Conservation (phyloP, 2,113 vertebrate species). For the Oreochromis aureus region DNA sequence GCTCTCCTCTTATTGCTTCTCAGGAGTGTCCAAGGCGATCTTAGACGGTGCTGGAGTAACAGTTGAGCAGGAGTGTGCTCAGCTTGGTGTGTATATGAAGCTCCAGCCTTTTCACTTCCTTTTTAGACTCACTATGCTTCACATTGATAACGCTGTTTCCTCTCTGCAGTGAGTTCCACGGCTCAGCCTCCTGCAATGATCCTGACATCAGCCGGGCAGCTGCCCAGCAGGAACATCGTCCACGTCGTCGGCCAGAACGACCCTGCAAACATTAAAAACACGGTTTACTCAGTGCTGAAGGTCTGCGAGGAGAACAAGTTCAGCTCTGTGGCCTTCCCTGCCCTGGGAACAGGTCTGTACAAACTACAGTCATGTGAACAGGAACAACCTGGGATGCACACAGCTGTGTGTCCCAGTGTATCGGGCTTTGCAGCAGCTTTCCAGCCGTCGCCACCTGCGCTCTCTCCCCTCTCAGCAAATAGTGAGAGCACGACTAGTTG, state of each 20-base stretch:
- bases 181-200: constrained; percentile 56
- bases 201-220: constrained; percentile 72
- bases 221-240: constrained; percentile 77
- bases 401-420: neutral
- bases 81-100: neutral
- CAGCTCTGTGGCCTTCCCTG: constrained; percentile 80
- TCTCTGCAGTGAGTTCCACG: constrained; percentile 27
- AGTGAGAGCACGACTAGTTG: fast-evolving
- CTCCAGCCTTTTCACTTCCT: fast-evolving
- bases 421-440: neutral
- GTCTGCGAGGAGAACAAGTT: constrained; percentile 70
- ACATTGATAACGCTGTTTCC: fast-evolving
- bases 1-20: neutral
- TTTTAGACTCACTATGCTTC: neutral
- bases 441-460: fast-evolving
- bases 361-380: neutral
- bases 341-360: constrained; percentile 85
- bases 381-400: neutral
- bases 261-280: constrained; percentile 18
- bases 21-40: neutral
- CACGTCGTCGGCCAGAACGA: constrained; percentile 65
- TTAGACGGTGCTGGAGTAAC: neutral
- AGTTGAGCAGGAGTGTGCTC: neutral
- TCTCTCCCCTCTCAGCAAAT: neutral
- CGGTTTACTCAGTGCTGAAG: constrained; percentile 63